Percentiles rank a stretch among this genome's conserved stretches.
These are phyloP conservation scores for Folsomia manolachei DNA, from an alignment of 2,888 invertebrate genomes.

Conservation along the genomic window DNA sequence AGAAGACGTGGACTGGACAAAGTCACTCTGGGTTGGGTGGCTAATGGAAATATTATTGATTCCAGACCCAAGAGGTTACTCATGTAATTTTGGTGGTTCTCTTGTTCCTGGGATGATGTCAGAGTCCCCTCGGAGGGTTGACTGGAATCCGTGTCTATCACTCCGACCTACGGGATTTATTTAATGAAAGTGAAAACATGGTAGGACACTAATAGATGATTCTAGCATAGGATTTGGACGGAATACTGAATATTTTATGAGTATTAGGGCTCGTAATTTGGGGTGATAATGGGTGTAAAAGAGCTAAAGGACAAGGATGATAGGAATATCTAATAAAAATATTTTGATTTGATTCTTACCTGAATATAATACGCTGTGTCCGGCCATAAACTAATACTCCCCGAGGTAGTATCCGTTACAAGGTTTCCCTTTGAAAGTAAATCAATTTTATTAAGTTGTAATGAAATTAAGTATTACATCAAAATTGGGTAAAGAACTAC, in stretches of 20 bases:
- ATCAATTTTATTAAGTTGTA: too few relatives aligned
- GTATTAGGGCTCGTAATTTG: too few relatives aligned
- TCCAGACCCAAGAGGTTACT: conserved; percentile 9
- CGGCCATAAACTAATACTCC: conserved; percentile 75
- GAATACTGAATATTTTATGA: too few relatives aligned
- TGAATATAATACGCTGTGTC: conserved; percentile 77
- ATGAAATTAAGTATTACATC: too few relatives aligned
- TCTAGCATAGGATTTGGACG: too few relatives aligned
- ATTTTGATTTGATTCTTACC: conserved; percentile 59
- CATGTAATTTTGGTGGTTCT: not conserved
- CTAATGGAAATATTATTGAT: conserved; percentile 41
- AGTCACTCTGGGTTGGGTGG: conserved; percentile 34
- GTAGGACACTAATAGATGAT: too few relatives aligned
- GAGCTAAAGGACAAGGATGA: too few relatives aligned
- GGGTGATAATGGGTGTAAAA: too few relatives aligned
- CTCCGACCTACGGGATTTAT: conserved; percentile 15
- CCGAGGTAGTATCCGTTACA: conserved; percentile 75
- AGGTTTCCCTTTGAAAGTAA: conserved; percentile 79
- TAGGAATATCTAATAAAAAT: not conserved
- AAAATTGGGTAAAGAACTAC: too few relatives aligned
- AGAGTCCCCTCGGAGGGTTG: not conserved
- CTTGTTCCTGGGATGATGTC: not conserved
- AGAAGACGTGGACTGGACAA: conserved; percentile 34
- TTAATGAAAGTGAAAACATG: not conserved
- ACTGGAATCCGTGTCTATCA: not conserved